Evolutionary conservation across 2,888 invertebrate genomes (phyloP).

Genomic region (Notocelia uddmanniana): DNA sequence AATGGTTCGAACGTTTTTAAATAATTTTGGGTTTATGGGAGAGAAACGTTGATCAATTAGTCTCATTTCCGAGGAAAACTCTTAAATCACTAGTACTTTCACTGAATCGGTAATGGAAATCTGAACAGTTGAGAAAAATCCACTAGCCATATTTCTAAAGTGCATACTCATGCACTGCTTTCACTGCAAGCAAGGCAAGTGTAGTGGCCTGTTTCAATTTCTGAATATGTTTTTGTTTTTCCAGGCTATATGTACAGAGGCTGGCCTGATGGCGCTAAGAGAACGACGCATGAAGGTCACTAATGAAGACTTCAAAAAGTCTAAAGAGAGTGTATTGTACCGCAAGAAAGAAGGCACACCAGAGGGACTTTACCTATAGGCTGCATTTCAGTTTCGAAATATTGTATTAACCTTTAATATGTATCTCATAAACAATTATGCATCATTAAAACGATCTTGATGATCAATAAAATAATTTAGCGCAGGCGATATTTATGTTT

Average conservation of each 20-base stretch:
- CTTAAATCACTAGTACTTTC: no score
- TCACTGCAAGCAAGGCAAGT: no score
- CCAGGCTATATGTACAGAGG: conserved; percentile 99
- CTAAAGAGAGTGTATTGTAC: conserved; percentile 99
- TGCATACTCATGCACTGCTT: no score
- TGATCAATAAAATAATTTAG: conserved; percentile 31
- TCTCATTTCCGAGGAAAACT: no score
- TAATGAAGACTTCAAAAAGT: conserved; percentile 99
- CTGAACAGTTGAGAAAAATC: no score
- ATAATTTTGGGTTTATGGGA: no score
- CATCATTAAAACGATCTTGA: conserved; percentile 31
- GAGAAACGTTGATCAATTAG: no score
- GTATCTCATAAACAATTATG: conserved; percentile 31
- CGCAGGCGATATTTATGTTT: conserved; percentile 21
- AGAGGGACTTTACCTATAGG: conserved; percentile 98
- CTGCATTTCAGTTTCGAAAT: conserved; percentile 35
- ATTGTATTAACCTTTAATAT: conserved; percentile 46
- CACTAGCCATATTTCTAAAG: no score
- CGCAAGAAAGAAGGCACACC: conserved; percentile 99
- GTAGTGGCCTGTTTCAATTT: not conserved
- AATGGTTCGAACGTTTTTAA: no score
- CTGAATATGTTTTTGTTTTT: conserved; percentile 57
- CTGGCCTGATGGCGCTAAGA: conserved; percentile 98
- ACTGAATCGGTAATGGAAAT: no score
- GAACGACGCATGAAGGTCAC: conserved; percentile 99